Evolutionary conservation across 2,113 vertebrate species (phyloP), one percentile per base, ranked within the genome.

Genomic region (Macroglossus sobrinus): DNA sequence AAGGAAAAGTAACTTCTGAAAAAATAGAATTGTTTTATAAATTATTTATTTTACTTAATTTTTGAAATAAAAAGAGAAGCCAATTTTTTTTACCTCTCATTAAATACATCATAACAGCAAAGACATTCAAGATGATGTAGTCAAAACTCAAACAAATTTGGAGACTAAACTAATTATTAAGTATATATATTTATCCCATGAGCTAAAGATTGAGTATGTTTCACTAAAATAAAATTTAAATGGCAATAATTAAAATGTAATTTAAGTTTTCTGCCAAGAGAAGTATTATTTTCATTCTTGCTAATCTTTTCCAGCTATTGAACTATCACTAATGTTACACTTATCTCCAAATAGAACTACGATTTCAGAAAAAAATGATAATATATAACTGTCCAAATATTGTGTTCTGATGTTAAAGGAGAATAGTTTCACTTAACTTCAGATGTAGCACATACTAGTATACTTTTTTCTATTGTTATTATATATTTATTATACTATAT

Each of bases 251-350:
- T 91, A 92, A 95, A 97, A 89, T 78, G 45, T 81, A 93, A 86
- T 87, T 90, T 74, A 72, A 85, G 89, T 96, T 95, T 92, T 93
- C 43, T 47, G 57, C 61, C 61, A 96, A 95, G 68, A 82, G 24
- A 81, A 96, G 82, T 92, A 84, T 55, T 95, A 53, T 96, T 95
- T 96, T 85, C 55, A 86, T 93, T 97, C 68, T 93, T 93, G 21
- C 57, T 96, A 89, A 96, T 96, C 91, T 93, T 92, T 93, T 94
- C 90, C 84, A 96, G 78, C 64, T 81, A 45, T 97, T 92, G 72
- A 85, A 89, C 72, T 76, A 81, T 19, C 12, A 75, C n/a, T 84
- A 91, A 69, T 84, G 55, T 68, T 88, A 94, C 66, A 80, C 76
- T 96, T 84, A 69, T 69, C 55, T 97, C 59, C n/a, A 96, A 64